These are phyloP conservation scores for Masnerella sp. DNA, from an alignment of 2,888 invertebrate genomes.

Conservation along the genomic window DNA sequence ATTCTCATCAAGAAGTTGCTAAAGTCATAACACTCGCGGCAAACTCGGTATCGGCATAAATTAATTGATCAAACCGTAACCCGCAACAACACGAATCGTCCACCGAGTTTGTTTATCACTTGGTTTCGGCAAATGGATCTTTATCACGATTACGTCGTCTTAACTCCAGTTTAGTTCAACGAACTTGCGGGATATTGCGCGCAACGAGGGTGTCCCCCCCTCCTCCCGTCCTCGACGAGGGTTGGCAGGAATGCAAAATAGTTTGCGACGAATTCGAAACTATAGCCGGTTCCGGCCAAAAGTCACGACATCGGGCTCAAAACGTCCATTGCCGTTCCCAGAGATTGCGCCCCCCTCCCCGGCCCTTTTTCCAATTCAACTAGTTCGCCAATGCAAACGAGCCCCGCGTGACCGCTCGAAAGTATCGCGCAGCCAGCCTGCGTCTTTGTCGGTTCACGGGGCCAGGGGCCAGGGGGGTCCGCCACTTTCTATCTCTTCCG, in stretches of 20 bases:
- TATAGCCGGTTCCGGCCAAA: slow-evolving; percentile 33
- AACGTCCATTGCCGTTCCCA: slow-evolving; percentile 16
- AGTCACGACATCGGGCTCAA: slow-evolving; percentile 43
- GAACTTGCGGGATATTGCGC: slow-evolving; percentile 18
- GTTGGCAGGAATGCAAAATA: slow-evolving; percentile 51
- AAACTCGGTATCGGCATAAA: slow-evolving; percentile 9
- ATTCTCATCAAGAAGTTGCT: no score
- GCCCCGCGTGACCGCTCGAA: slow-evolving; percentile 47
- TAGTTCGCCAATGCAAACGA: slow-evolving; percentile 55
- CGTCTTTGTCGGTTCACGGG: no score
- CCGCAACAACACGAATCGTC: slow-evolving; percentile 13
- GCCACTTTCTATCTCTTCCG: slow-evolving; percentile 33
- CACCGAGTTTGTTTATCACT: slow-evolving; percentile 35
- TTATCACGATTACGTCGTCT: slow-evolving; percentile 44
- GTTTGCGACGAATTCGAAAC: slow-evolving; percentile 51
- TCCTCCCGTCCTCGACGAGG: slow-evolving; percentile 5
- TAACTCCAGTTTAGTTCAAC: slow-evolving; percentile 25
- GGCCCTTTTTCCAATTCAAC: slow-evolving; percentile 42
- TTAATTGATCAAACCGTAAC: slow-evolving; percentile 13
- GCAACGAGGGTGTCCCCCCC: background rate
- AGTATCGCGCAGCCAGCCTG: slow-evolving; percentile 43
- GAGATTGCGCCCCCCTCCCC: background rate
- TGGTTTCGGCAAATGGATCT: slow-evolving; percentile 27
- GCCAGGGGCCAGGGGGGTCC: slow-evolving; percentile 13
- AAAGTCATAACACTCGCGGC: no score